Conservation (phyloP, 2,113 vertebrate genomes). For the Nerophis lumbriciformis region DNA sequence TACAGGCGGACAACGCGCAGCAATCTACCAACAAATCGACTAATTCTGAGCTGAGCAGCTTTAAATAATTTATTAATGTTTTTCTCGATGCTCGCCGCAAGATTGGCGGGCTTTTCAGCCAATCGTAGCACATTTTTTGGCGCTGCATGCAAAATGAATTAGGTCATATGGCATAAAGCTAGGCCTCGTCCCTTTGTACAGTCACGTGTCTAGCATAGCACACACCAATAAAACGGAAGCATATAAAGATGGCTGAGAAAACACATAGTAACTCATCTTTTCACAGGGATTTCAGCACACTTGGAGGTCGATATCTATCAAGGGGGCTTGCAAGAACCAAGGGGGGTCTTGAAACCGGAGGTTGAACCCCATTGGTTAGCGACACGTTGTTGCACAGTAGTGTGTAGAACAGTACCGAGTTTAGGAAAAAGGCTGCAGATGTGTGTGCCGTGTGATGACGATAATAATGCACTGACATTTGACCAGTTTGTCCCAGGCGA, state of each 20-base stretch:
- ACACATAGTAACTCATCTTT: background rate
- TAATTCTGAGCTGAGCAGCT: no score
- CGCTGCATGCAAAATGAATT: background rate
- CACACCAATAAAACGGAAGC: background rate
- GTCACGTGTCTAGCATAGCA: conserved; percentile 5
- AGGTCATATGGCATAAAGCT: background rate
- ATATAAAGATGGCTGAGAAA: background rate
- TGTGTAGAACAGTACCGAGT: conserved; percentile 55
- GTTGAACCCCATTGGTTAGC: conserved; percentile 40
- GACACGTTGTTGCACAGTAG: conserved; percentile 36
- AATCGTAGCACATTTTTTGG: conserved; percentile 23
- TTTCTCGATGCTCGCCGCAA: no score
- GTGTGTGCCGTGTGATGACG: conserved; percentile 42
- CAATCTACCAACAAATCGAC: no score
- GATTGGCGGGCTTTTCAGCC: conserved; percentile 20
- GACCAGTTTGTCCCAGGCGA: background rate
- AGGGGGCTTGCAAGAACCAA: no score
- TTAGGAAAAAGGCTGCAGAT: conserved; percentile 38
- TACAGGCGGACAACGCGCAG: no score
- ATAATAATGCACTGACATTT: conserved; percentile 31
- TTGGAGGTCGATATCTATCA: no score
- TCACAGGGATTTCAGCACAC: no score
- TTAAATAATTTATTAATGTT: no score
- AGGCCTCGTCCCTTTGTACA: background rate
- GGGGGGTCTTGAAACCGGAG: conserved; percentile 36